Evolutionary conservation across 2,113 vertebrate species (phyloP), one percentile per base, ranked within the genome.

Genomic region (Myodes glareolus): DNA sequence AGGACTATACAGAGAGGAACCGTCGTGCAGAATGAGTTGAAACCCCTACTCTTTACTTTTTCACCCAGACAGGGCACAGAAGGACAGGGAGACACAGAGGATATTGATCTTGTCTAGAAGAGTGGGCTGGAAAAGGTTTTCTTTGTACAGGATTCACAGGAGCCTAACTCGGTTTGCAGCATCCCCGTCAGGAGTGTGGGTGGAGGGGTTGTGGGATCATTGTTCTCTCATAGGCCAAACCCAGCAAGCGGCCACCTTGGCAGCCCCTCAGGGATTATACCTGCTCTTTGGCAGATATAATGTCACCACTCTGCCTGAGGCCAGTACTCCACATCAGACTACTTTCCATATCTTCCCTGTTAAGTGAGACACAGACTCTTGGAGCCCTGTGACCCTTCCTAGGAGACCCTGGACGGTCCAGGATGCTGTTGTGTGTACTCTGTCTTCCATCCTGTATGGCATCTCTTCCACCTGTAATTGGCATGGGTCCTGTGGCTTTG

Each of bases 291-390:
- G 97, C 78, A 93, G 80, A 91, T 95, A 97, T 97, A 97, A 96
- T 96, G 95, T 97, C 67, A 0, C 91, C 93, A 96, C 91, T 97
- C 91, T 97, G 88, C 96, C 91, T n/a, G 31, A 97, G 76, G 90
- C 86, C 90, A 96, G 58, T 47, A 94, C 70, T 80, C 47, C 84
- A 27, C 67, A 45, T 97, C 94, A 94, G 91, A 84, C 93, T 65
- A 65, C 63, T 31, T 50, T 81, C 72, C 81, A 77, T 95, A 73
- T 89, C 82, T 95, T 96, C 73, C 82, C 55, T 73, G 2, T 78
- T 36, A 61, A n/a, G 70, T 61, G 50, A 52, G 75, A 52, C 76
- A 76, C n/a, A 91, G 82, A 19, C 94, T 93, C 61, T 88, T 61
- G 33, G 82, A 89, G 42, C 27, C 55, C 90, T 91, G 42, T 91